Evolutionary conservation across 2,113 vertebrate species (phyloP).

Genomic region (Thinocorus orbignyianus): DNA sequence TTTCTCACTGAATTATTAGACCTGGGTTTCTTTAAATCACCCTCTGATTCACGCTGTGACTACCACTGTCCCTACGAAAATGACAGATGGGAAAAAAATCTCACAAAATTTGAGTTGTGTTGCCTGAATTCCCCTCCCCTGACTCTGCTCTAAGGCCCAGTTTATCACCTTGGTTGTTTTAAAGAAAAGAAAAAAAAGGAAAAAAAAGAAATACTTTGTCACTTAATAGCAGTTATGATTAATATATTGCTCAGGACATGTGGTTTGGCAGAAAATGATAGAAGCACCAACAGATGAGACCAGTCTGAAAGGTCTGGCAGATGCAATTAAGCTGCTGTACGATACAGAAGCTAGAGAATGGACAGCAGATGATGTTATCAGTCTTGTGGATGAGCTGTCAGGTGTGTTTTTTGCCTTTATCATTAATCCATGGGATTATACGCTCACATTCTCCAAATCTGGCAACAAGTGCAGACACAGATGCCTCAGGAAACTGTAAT

Average conservation of each 20-base stretch:
- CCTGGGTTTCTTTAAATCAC: not conserved
- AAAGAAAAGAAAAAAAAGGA: not conserved
- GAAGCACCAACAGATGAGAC: conserved; percentile 76
- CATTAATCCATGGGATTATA: not conserved
- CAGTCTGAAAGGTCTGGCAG: conserved; percentile 82
- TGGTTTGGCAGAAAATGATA: conserved; percentile 84
- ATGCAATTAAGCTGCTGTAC: conserved; percentile 81
- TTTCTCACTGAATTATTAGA: not conserved
- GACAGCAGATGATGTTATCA: conserved; percentile 81
- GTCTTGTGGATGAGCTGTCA: conserved; percentile 86
- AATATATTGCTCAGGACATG: conserved; percentile 72
- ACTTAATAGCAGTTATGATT: conserved; percentile 37
- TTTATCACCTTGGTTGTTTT: not conserved
- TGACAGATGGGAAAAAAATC: not conserved
- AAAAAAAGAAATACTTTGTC: not conserved
- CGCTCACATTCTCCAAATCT: not conserved
- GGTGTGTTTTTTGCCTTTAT: conserved; percentile 70
- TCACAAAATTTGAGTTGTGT: not conserved
- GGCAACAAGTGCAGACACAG: not conserved
- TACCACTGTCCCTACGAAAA: not conserved
- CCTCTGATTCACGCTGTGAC: not conserved
- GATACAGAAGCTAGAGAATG: conserved; percentile 76
- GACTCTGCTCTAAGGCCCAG: not conserved
- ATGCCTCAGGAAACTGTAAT: not conserved
- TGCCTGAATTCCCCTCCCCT: not conserved